These are phyloP conservation scores for Porites cylindrica DNA, from an alignment of 92 coral and sea anemone genomes.

Conservation along the genomic window DNA sequence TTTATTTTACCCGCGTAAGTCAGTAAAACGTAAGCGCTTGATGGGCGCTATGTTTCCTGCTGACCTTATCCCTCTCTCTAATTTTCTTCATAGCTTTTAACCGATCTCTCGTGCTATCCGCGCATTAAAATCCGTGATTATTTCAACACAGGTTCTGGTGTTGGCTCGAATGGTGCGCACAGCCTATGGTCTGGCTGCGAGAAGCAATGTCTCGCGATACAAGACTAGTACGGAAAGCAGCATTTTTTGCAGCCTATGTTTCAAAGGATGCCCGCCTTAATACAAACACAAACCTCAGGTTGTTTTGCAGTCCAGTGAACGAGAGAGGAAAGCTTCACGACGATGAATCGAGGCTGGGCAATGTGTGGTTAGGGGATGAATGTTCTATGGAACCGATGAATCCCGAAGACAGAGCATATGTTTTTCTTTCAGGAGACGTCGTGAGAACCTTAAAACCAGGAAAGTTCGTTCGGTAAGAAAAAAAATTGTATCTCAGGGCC, in stretches of 20 bases:
- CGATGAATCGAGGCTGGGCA: neutral
- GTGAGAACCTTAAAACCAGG: neutral
- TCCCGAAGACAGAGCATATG: neutral
- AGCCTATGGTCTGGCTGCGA: neutral
- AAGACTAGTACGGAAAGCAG: neutral
- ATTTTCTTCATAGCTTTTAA: too few species aligned
- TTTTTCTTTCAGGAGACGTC: constrained; percentile 2
- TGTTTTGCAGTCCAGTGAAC: constrained; percentile 6
- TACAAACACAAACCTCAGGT: neutral
- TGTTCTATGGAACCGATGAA: neutral
- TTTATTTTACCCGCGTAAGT: too few species aligned
- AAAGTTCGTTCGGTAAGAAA: constrained; percentile 8
- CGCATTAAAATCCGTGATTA: too few species aligned
- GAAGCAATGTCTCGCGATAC: neutral
- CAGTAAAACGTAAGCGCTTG: too few species aligned
- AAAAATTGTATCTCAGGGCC: too few species aligned
- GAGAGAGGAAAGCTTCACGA: neutral
- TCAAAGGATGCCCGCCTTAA: neutral
- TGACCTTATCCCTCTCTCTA: too few species aligned
- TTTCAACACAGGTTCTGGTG: constrained; percentile 21
- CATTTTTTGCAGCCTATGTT: constrained; percentile 26
- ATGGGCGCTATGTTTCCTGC: too few species aligned
- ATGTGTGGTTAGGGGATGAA: neutral
- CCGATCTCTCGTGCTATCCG: too few species aligned
- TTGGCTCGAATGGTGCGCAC: constrained; percentile 24